Evolutionary conservation across 2,888 invertebrate species (phyloP).

Genomic region (Palloptera scutellata): DNA sequence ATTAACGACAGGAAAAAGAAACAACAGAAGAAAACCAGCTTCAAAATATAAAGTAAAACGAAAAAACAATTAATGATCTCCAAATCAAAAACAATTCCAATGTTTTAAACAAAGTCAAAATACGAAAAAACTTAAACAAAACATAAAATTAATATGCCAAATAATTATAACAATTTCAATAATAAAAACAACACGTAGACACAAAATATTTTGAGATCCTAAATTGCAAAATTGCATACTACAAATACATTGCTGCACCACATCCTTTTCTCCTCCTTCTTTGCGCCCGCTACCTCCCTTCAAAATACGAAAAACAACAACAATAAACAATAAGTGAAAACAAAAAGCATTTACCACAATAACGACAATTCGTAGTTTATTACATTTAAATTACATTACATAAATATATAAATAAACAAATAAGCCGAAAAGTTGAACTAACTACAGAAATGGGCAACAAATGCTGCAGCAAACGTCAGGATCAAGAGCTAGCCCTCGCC

Average conservation of each 20-base stretch:
- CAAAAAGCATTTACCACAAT: slow-evolving; percentile 16
- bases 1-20: background rate
- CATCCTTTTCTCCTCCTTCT: slow-evolving; percentile 15
- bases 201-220: slow-evolving; percentile 14
- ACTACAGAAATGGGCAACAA: slow-evolving; percentile 77
- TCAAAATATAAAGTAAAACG: slow-evolving; percentile 7
- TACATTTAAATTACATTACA: too few relatives aligned
- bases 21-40: background rate
- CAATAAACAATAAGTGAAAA: background rate
- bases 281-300: slow-evolving; percentile 33
- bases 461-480: slow-evolving; percentile 87
- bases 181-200: slow-evolving; percentile 21
- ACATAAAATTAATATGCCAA: too few relatives aligned
- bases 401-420: background rate
- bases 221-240: slow-evolving; percentile 28
- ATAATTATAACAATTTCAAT: slow-evolving; percentile 29
- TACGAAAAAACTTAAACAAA: too few relatives aligned
- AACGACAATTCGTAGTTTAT: background rate
- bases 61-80: slow-evolving; percentile 33
- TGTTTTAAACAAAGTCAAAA: slow-evolving; percentile 25
- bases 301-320: slow-evolving; percentile 21
- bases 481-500: slow-evolving; percentile 68
- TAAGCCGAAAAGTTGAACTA: slow-evolving; percentile 1
- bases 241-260: slow-evolving; percentile 37
- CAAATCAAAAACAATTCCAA: slow-evolving; percentile 34